Percentiles rank a stretch among this genome's conserved stretches.
phyloP scores from a whole-genome alignment of 1,140 invertebrate species.

The Nephotettix cincticeps region DNA sequence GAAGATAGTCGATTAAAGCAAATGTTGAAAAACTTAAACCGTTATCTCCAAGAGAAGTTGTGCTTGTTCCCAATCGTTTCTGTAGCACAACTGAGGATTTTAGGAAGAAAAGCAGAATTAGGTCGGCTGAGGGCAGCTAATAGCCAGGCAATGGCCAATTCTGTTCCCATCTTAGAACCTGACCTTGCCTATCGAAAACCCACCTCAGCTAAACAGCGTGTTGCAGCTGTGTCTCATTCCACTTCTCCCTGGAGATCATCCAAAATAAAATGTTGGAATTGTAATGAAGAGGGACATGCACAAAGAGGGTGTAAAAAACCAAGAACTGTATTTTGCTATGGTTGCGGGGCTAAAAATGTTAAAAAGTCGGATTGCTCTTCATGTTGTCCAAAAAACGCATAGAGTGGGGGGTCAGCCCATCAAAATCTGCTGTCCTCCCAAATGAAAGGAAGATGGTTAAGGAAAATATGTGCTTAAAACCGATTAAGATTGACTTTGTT shows the following conservation, averaged over 20 bases:
- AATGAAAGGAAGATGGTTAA: background rate
- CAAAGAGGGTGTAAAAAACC: background rate
- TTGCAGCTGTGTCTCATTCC: background rate
- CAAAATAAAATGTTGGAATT: constrained; percentile 4
- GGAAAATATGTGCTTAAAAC: no score
- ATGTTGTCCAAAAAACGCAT: background rate
- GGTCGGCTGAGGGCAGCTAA: background rate
- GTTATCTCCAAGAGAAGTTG: background rate
- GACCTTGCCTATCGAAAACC: background rate
- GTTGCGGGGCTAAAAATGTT: background rate
- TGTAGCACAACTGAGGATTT: no score
- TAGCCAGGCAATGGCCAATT: background rate
- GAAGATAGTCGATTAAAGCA: background rate
- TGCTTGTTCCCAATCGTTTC: no score
- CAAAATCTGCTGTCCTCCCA: background rate
- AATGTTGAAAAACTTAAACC: background rate
- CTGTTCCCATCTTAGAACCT: background rate
- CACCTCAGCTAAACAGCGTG: background rate
- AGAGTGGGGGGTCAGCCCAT: background rate
- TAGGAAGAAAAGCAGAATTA: no score
- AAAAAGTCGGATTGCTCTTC: background rate
- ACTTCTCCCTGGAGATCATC: background rate
- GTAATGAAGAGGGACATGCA: background rate
- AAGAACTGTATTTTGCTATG: background rate
- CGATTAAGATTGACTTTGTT: constrained; percentile 6